A percentile compares a stretch with the other conserved stretches of the same genome.
Conservation (phyloP, 2,888 invertebrate species). For the Harmothoe impar region DNA sequence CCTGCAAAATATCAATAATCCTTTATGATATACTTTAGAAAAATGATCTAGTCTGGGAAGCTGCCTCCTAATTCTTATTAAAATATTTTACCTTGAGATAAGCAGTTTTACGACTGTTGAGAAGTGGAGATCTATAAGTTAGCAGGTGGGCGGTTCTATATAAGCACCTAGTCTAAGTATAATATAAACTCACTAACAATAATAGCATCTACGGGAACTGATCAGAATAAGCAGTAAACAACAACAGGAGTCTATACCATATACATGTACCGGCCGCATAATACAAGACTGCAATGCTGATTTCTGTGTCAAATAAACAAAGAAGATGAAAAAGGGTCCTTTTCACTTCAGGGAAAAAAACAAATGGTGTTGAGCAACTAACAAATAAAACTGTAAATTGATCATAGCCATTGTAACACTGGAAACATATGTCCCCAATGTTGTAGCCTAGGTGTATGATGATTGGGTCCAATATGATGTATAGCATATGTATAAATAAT, state of each 20-base stretch:
- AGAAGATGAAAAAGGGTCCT: background rate
- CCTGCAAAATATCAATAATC: too few species aligned
- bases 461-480: background rate
- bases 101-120: background rate
- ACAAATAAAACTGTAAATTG: background rate
- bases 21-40: too few species aligned
- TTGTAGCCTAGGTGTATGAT: background rate
- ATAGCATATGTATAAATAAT: background rate
- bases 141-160: background rate
- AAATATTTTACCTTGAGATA: too few species aligned
- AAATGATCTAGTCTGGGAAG: too few species aligned
- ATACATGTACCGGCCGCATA: background rate
- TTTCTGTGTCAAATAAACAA: constrained; percentile 4
- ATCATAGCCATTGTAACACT: background rate
- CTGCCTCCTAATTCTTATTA: too few species aligned
- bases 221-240: background rate
- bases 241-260: background rate
- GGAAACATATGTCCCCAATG: background rate
- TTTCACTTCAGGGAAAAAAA: background rate
- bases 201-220: background rate
- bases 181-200: background rate
- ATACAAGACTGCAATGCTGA: background rate
- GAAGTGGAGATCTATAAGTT: background rate
- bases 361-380: background rate
- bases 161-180: constrained; percentile 7